Base-by-base conservation (phyloP, 2,888 invertebrate species). In the Pseudococcus longispinus region DNA sequence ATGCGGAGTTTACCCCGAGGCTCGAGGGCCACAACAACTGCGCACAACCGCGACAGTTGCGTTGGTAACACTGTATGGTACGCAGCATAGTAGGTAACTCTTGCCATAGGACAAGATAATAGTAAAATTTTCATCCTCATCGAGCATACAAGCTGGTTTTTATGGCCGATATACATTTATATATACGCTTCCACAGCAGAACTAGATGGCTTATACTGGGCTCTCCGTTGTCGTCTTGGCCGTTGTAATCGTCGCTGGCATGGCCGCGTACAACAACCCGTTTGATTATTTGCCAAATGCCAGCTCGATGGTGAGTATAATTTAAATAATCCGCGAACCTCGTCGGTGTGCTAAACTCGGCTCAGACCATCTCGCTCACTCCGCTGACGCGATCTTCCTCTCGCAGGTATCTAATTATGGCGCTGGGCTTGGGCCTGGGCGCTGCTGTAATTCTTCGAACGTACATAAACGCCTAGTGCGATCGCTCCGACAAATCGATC, bases 231-330 rank as follows among this genome's bases (percentile, higher is more conserved):
- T 60, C 60, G 60, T 60, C 23, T 60, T 60, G 23, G 60, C 37
- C 37, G 37, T 37, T 37, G 37, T 8, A 37, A 37, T 37, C 37
- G 37, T 37, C 37, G 1, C 37, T 37, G 37, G 37, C 37, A n/a
- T n/a, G n/a, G 3, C 51, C 23, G 20, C 60, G 60, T 60, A 60
- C 60, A 60, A 60, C 70, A 70, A 70, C 70, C 29, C 70, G 70
- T 70, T 70, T 70, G 70, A 70, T 70, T 70, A 70, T 70, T 70
- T 70, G 70, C 70, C 70, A 70, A 70, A 70, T 70, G 70, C 70
- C 70, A 70, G 60, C 60, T 23, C 60, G 51, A n/a, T 15, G 18
- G 1, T 5, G 51, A 65, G 65, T 8, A 26, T 70, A 70, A 70
- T 70, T 70, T 70, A 29, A 70, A 70, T 70, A 70, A 70, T 70